These are phyloP conservation scores for Fratercula arctica DNA, from an alignment of 2,797 vertebrate species.

Conservation along the genomic window DNA sequence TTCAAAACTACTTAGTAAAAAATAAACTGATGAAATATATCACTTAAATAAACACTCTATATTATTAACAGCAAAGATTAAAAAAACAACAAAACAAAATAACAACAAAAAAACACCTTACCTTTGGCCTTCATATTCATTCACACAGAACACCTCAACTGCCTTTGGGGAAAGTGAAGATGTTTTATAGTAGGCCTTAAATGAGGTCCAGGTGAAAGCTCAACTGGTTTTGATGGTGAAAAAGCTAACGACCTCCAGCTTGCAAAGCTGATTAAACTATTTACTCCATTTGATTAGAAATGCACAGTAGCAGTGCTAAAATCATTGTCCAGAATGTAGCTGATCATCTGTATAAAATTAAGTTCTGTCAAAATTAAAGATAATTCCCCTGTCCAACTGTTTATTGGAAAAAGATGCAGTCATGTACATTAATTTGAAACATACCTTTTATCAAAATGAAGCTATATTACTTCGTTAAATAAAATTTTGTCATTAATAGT, in stretches of 20 bases:
- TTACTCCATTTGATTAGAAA: not conserved
- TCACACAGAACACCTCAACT: fast-evolving
- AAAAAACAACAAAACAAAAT: not conserved
- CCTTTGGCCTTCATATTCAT: fast-evolving
- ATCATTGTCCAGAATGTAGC: not conserved
- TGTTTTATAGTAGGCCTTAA: not conserved
- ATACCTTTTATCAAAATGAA: not conserved
- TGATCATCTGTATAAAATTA: not conserved
- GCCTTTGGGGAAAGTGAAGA: fast-evolving
- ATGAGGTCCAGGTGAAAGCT: not conserved
- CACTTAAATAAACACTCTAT: fast-evolving
- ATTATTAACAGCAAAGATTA: fast-evolving
- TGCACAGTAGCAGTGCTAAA: not conserved
- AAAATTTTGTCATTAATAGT: too few relatives aligned
- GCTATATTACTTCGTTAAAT: fast-evolving
- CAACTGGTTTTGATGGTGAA: not conserved
- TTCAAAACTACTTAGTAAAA: fast-evolving
- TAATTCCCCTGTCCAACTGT: not conserved
- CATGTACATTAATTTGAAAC: not conserved
- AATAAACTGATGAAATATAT: fast-evolving
- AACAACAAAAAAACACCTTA: too few relatives aligned
- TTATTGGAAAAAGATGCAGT: not conserved
- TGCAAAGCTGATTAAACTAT: not conserved
- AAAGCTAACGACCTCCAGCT: not conserved
- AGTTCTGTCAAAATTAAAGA: not conserved